Conservation (phyloP, 2,888 invertebrate species). For the Diarsia brunnea region DNA sequence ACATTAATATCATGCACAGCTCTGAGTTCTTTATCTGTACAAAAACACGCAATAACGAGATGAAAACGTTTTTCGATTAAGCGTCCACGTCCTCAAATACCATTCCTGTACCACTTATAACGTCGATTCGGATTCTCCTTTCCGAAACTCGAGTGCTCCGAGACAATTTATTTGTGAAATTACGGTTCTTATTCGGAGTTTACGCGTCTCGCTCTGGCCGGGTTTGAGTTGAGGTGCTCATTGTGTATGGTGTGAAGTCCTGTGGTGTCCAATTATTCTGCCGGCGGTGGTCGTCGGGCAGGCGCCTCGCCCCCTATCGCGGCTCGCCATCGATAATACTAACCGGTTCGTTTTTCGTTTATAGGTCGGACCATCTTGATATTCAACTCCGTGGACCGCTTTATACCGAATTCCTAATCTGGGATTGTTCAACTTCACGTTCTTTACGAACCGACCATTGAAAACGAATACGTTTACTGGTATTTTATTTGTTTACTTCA, state of each 20-base stretch:
- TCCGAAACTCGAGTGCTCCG: constrained; percentile 74
- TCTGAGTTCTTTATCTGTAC: constrained; percentile 58
- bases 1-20: constrained; percentile 49
- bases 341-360: constrained; percentile 88
- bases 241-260: constrained; percentile 88
- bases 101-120: constrained; percentile 80
- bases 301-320: constrained; percentile 89
- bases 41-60: constrained; percentile 69
- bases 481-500: constrained; percentile 30
- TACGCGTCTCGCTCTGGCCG: constrained; percentile 66
- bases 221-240: constrained; percentile 69
- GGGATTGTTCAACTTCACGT: constrained; percentile 65
- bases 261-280: constrained; percentile 89
- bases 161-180: constrained; percentile 79
- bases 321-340: constrained; percentile 88
- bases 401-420: constrained; percentile 74
- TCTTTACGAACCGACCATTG: constrained; percentile 64
- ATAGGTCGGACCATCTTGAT: constrained; percentile 80
- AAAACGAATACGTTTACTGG: constrained; percentile 27
- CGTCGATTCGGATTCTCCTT: constrained; percentile 79
- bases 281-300: constrained; percentile 86
- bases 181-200: constrained; percentile 69
- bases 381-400: constrained; percentile 69
- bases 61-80: constrained; percentile 77
- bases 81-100: constrained; percentile 76